Evolutionary conservation across 1,140 invertebrate genomes (phyloP), one percentile per base, ranked within the genome.

Genomic region (Danaus melanippus): DNA sequence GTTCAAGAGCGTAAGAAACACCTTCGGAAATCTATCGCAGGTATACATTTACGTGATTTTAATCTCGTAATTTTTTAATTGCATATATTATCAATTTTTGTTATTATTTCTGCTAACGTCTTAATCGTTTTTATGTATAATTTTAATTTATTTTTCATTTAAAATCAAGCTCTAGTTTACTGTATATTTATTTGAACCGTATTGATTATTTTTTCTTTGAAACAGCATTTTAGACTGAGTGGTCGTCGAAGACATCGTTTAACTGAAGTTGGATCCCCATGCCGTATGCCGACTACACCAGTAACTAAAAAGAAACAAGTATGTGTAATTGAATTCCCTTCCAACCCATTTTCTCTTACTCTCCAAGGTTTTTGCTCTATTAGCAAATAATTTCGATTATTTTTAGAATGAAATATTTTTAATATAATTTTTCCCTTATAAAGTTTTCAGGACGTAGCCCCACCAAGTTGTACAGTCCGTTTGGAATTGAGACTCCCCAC

Each of bases 401-500:
- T 3, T 32, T 7, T 32, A 32, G 21, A 32, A 32, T 7, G 6
- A 8, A 1, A 32, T 32, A 32, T 32, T 1, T 32, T 32, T 32
- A 32, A 32, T 3, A 32, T 32, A 32, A 32, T 32, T 32, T 32
- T 32, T 5, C 21, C 21, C 7, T 32, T 32, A 32, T 32, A 32
- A 32, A 86, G 87, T 42, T 84, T 17, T 56, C 86, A 21, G 84
- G 81, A 11, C 62, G 87, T 12, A 88, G 81, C 57, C 87, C 85
- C 0, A 74, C 85, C 0, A 87, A 86, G 65, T 59, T 88, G 43
- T 88, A 88, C 61, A 88, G 87, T 52, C 87, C 87, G 1, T 88
- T 88, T 56, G 87, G 87, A 3, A 87, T 88, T 15, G 87, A 88
- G 64, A 87, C 87, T 10, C 87, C 87, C 0, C 76, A 82, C 53